These are phyloP conservation scores for Xestia rhomboidea DNA, from an alignment of 2,888 invertebrate species.

Conservation along the genomic window DNA sequence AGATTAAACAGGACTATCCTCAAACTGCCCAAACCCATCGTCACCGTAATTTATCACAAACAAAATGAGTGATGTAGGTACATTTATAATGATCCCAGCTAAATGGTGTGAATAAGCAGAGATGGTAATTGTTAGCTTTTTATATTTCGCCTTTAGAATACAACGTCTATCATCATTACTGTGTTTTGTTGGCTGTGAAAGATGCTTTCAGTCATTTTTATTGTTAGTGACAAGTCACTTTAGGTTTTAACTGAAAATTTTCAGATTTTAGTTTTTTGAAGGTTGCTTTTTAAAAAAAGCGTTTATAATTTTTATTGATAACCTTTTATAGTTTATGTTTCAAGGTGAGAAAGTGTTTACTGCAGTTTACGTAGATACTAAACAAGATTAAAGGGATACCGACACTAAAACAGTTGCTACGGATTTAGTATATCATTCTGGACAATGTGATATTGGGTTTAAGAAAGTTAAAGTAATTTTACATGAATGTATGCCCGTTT, in stretches of 20 bases:
- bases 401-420: too few species aligned
- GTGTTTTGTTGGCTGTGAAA: conserved; percentile 20
- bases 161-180: conserved; percentile 50
- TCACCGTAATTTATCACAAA: conserved; percentile 39
- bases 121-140: conserved; percentile 42
- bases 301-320: too few species aligned
- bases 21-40: not conserved
- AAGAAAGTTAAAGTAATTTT: too few species aligned
- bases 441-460: too few species aligned
- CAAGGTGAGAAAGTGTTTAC: too few species aligned
- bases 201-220: conserved; percentile 36
- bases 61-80: conserved; percentile 53
- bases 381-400: too few species aligned
- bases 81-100: conserved; percentile 57
- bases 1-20: conserved; percentile 3
- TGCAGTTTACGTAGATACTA: too few species aligned
- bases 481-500: too few species aligned
- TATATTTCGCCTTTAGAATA: conserved; percentile 27
- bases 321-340: too few species aligned
- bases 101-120: conserved; percentile 55
- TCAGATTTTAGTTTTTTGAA: not conserved
- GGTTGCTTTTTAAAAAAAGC: too few species aligned
- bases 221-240: conserved; percentile 1
- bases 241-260: not conserved
- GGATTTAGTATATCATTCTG: too few species aligned